Evolutionary conservation across 2,797 vertebrate species (phyloP).

Genomic region (Silurus lanzhouensis): DNA sequence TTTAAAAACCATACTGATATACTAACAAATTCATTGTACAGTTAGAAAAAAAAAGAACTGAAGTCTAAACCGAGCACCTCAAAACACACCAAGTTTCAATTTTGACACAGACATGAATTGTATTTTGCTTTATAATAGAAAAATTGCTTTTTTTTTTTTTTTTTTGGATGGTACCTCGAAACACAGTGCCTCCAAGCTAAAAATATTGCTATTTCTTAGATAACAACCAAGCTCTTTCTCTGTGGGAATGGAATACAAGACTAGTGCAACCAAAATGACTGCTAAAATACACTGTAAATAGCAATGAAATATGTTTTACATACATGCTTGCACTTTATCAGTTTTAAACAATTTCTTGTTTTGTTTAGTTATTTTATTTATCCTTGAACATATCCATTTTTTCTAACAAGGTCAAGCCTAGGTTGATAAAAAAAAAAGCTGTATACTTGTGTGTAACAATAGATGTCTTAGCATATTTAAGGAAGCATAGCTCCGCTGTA

Average conservation of each 20-base stretch:
- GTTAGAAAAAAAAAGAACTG: neutral
- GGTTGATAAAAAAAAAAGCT: constrained; percentile 49
- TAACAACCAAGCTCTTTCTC: constrained; percentile 46
- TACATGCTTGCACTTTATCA: constrained; percentile 50
- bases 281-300: constrained; percentile 63
- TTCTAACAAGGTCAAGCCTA: constrained; percentile 53
- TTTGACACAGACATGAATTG: constrained; percentile 15
- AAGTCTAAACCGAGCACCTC: neutral
- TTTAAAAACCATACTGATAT: neutral
- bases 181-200: constrained; percentile 31
- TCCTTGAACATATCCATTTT: constrained; percentile 48
- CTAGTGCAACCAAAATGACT: constrained; percentile 41
- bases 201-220: constrained; percentile 35
- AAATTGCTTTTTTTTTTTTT: neutral
- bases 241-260: constrained; percentile 66
- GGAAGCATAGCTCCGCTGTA: constrained; percentile 58
- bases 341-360: constrained; percentile 52
- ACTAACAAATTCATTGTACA: neutral
- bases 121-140: constrained; percentile 26
- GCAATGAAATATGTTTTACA: constrained; percentile 38
- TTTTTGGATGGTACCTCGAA: constrained; percentile 25
- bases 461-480: constrained; percentile 59
- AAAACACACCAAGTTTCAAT: neutral
- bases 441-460: constrained; percentile 56
- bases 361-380: constrained; percentile 37